phyloP scores from a whole-genome alignment of 2,888 invertebrate species.

The Gymnocheta viridis region DNA sequence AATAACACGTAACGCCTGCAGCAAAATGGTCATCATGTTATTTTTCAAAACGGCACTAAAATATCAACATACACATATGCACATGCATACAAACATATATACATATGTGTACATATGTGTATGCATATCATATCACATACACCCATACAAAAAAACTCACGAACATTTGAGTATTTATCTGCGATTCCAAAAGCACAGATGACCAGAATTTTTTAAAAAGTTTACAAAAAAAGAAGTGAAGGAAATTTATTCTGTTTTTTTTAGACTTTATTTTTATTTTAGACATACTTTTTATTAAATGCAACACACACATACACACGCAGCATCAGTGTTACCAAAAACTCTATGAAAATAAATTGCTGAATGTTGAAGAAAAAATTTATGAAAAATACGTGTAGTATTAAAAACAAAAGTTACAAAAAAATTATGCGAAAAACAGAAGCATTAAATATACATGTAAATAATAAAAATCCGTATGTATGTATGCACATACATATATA shows the following conservation, averaged over 20 bases:
- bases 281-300: too few species aligned
- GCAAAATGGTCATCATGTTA: slow-evolving; percentile 66
- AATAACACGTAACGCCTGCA: slow-evolving; percentile 66
- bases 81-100: not conserved
- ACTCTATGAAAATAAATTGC: too few species aligned
- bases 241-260: slow-evolving; percentile 32
- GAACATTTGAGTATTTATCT: slow-evolving; percentile 29
- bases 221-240: slow-evolving; percentile 10
- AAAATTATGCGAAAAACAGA: too few species aligned
- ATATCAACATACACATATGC: slow-evolving; percentile 9
- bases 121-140: not conserved
- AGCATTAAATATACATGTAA: too few species aligned
- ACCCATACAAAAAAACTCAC: not conserved
- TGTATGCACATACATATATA: not conserved
- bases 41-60: slow-evolving; percentile 45
- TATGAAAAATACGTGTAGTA: too few species aligned
- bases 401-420: too few species aligned
- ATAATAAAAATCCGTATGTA: not conserved
- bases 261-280: slow-evolving; percentile 15
- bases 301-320: too few species aligned
- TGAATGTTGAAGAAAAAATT: too few species aligned
- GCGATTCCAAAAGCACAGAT: slow-evolving; percentile 34
- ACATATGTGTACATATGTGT: not conserved
- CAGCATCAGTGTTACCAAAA: too few species aligned
- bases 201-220: slow-evolving; percentile 24